Evolutionary conservation across 2,888 invertebrate species (phyloP).

Genomic region (Cordilura impudica): DNA sequence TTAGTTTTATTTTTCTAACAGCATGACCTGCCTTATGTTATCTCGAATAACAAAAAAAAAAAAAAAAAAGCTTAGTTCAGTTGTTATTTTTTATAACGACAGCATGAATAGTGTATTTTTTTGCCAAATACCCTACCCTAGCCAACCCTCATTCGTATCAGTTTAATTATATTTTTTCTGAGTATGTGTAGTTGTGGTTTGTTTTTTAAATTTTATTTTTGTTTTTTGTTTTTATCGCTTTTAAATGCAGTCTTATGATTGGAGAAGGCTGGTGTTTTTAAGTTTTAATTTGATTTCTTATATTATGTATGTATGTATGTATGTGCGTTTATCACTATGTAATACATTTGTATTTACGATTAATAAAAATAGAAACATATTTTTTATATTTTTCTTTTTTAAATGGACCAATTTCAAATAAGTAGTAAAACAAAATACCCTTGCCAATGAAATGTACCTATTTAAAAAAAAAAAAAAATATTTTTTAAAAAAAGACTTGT

Average conservation of each 20-base stretch:
- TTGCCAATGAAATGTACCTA: too few species aligned
- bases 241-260: conserved; percentile 4
- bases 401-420: too few species aligned
- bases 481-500: too few species aligned
- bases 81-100: background rate
- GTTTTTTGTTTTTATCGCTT: background rate
- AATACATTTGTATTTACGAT: too few species aligned
- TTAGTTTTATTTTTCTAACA: conserved; percentile 4
- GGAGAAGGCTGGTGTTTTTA: background rate
- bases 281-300: too few species aligned
- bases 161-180: background rate
- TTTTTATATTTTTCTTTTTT: too few species aligned
- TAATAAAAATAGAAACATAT: too few species aligned
- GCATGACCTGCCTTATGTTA: conserved; percentile 13
- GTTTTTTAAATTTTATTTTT: background rate
- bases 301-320: too few species aligned
- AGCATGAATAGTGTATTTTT: background rate
- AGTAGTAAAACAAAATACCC: too few species aligned
- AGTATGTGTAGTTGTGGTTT: background rate
- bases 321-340: too few species aligned
- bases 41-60: too few species aligned
- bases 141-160: background rate
- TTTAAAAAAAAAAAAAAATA: too few species aligned
- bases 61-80: background rate
- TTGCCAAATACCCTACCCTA: background rate